phyloP scores from a whole-genome alignment of 2,888 invertebrate genomes.

The Perizoma flavofasciatum region DNA sequence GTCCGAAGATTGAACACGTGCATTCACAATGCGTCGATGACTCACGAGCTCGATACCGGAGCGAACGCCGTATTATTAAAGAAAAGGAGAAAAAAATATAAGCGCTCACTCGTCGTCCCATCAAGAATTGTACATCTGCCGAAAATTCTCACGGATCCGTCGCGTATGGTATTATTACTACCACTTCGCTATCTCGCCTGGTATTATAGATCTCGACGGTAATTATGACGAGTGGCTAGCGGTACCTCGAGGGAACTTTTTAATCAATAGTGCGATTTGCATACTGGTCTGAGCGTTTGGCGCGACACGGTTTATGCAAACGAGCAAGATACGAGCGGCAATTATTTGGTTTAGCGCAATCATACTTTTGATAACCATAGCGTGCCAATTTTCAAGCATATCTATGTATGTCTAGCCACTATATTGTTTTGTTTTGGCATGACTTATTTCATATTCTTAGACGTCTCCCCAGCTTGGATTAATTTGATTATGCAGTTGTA shows the following conservation, averaged over 20 bases:
- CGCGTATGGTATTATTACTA: constrained; percentile 75
- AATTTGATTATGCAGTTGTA: no score
- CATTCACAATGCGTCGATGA: constrained; percentile 77
- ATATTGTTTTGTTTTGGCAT: constrained; percentile 3
- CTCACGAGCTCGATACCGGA: constrained; percentile 72
- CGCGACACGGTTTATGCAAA: constrained; percentile 51
- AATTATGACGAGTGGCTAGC: constrained; percentile 79
- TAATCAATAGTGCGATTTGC: constrained; percentile 73
- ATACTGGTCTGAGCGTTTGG: constrained; percentile 62
- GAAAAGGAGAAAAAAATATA: constrained; percentile 72
- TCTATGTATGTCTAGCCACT: no score
- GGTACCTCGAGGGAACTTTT: constrained; percentile 67
- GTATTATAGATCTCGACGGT: constrained; percentile 66
- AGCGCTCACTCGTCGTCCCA: constrained; percentile 77
- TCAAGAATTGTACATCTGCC: constrained; percentile 84
- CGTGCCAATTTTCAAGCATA: constrained; percentile 5
- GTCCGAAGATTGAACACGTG: constrained; percentile 78
- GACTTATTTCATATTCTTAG: no score
- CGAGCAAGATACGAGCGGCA: constrained; percentile 30
- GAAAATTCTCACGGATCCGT: constrained; percentile 82
- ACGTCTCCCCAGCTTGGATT: no score
- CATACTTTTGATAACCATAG: constrained; percentile 19
- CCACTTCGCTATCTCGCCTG: constrained; percentile 68
- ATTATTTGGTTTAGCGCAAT: constrained; percentile 29
- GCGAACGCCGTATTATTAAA: constrained; percentile 74